A percentile compares a stretch with the other conserved stretches of the same genome.
These are phyloP conservation scores for Thamnophis elegans DNA, from an alignment of 2,797 vertebrate genomes.

Conservation along the genomic window DNA sequence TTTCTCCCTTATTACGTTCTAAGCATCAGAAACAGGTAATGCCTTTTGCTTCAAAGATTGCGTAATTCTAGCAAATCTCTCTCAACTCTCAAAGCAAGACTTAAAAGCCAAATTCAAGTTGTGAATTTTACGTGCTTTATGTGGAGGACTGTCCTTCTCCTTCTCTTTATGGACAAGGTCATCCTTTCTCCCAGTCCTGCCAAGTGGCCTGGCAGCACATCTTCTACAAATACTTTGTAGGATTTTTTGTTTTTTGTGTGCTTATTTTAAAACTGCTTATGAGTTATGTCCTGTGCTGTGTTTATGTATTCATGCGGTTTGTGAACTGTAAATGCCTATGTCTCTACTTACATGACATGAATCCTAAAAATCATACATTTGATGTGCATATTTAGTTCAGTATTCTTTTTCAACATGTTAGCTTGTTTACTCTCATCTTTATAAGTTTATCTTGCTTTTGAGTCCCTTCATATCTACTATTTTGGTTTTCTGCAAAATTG, in stretches of 20 bases:
- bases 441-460: background rate
- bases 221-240: background rate
- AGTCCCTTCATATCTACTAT: background rate
- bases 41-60: background rate
- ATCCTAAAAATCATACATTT: background rate
- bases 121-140: constrained; percentile 9
- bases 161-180: background rate
- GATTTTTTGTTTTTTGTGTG: background rate
- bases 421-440: background rate
- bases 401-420: background rate
- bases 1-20: background rate
- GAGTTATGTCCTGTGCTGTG: background rate
- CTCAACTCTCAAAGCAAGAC: background rate
- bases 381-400: background rate
- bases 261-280: background rate
- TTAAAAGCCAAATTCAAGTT: constrained; percentile 3
- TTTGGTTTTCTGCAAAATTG: background rate
- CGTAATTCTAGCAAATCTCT: background rate
- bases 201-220: background rate
- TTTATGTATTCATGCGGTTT: background rate
- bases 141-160: background rate
- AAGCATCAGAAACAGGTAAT: background rate
- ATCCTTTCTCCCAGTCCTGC: background rate
- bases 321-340: background rate
- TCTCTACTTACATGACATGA: background rate